These are phyloP conservation scores for Bombus difficillimus DNA, from an alignment of 1,140 invertebrate genomes.

Conservation along the genomic window DNA sequence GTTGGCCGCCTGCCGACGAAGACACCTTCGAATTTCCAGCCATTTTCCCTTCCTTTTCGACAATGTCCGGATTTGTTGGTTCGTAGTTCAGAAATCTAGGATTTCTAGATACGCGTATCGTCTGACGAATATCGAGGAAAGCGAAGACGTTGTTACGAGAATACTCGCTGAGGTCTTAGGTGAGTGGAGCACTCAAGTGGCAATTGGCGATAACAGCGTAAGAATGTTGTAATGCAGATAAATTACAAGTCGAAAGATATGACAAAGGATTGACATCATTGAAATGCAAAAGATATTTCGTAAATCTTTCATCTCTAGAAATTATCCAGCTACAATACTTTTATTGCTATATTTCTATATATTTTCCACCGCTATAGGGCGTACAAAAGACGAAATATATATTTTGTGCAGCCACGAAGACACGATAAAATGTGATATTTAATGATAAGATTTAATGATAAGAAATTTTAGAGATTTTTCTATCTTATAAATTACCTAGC, in stretches of 20 bases:
- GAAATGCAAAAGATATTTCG: neutral
- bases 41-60: conserved; percentile 50
- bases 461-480: no score
- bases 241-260: neutral
- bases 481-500: no score
- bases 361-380: no score
- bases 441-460: no score
- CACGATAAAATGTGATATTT: no score
- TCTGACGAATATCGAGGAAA: neutral
- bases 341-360: no score
- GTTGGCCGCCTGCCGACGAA: conserved; percentile 55
- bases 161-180: neutral
- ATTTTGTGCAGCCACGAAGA: no score
- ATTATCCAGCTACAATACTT: neutral
- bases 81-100: conserved; percentile 31
- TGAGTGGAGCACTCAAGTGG: neutral
- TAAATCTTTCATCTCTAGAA: neutral
- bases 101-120: conserved; percentile 13
- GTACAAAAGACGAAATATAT: no score
- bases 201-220: neutral
- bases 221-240: neutral
- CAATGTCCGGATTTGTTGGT: conserved; percentile 50
- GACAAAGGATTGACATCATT: no score
- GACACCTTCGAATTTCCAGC: conserved; percentile 40
- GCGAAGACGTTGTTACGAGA: neutral